Conservation (phyloP, 53 echinoderm and acorn worm genomes). For the Echinometra lucunter region DNA sequence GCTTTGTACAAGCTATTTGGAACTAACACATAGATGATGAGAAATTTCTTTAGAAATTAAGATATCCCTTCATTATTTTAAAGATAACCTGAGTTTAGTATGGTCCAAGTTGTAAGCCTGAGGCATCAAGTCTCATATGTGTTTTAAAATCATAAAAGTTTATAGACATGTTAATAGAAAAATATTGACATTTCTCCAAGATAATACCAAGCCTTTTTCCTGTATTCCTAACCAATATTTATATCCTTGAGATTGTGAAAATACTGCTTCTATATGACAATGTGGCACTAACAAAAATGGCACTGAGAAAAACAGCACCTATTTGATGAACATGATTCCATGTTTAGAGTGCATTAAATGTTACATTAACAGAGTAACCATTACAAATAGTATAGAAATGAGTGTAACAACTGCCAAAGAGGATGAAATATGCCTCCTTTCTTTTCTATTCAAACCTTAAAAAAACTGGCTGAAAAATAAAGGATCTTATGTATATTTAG, state of each 20-base stretch:
- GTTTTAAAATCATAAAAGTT: neutral
- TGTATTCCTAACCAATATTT: neutral
- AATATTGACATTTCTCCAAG: neutral
- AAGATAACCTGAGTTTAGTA: neutral
- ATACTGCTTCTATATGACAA: neutral
- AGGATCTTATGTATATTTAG: conserved; percentile 65
- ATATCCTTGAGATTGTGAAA: neutral
- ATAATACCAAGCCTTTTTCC: neutral
- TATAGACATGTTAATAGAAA: neutral
- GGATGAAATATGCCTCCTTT: conserved; percentile 38
- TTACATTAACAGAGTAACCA: conserved; percentile 3
- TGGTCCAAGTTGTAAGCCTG: neutral
- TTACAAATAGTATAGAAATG: neutral
- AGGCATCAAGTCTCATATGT: neutral
- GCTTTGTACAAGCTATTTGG: neutral
- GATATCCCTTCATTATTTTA: neutral
- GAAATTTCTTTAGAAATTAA: neutral
- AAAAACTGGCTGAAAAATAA: conserved; percentile 70
- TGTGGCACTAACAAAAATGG: neutral
- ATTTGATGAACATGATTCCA: too few species aligned
- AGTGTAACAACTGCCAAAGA: conserved; percentile 67
- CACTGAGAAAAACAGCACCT: neutral
- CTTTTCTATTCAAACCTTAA: conserved; percentile 64
- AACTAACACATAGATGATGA: neutral
- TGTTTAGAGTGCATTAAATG: neutral